A percentile compares a stretch with the other conserved stretches of the same genome.
phyloP scores from a whole-genome alignment of 2,888 invertebrate genomes.

The Apamea crenata region DNA sequence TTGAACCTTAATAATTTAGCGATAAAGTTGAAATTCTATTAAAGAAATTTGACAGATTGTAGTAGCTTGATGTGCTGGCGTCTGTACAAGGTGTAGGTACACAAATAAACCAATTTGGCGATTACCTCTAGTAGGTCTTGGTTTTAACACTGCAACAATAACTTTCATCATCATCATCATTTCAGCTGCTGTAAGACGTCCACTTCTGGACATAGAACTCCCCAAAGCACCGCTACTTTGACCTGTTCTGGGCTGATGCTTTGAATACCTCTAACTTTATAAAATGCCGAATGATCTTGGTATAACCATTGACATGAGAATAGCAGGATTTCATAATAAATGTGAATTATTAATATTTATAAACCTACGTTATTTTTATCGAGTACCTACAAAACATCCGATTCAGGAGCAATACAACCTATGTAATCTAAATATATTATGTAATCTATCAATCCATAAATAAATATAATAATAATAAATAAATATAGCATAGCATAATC shows the following conservation, averaged over 20 bases:
- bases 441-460: too few species aligned
- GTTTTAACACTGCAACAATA: neutral
- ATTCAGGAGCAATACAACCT: neutral
- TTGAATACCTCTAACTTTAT: neutral
- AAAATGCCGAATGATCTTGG: neutral
- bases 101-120: neutral
- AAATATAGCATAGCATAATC: too few species aligned
- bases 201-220: neutral
- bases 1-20: too few species aligned
- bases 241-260: neutral
- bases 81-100: neutral
- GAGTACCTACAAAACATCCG: neutral
- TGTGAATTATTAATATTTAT: neutral
- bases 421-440: too few species aligned
- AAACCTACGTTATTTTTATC: neutral
- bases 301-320: neutral
- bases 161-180: neutral
- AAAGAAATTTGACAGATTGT: too few species aligned
- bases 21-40: too few species aligned
- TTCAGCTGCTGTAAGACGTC: neutral
- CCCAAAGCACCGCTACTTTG: neutral
- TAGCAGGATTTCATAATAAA: neutral
- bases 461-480: too few species aligned
- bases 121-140: neutral
- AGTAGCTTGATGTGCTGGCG: too few species aligned